Percentiles rank a stretch among this genome's conserved stretches.
phyloP scores from a whole-genome alignment of 2,113 vertebrate genomes.

The Channa argus region DNA sequence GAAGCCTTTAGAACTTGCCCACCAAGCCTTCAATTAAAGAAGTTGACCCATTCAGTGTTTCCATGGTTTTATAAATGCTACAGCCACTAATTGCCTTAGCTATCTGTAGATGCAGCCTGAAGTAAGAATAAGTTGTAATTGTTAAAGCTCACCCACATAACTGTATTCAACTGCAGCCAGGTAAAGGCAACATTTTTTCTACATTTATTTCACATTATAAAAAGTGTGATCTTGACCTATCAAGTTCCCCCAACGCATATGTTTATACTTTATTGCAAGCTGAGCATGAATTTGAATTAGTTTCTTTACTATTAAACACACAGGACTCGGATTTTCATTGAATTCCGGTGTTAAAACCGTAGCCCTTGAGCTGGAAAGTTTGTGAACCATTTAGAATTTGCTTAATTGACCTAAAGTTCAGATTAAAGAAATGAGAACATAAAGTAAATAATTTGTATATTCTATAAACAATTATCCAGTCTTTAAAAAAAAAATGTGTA shows the following conservation, averaged over 20 bases:
- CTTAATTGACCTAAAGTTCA: too few relatives aligned
- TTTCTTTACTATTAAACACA: not conserved
- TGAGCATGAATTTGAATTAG: not conserved
- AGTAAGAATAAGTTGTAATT: constrained; percentile 26
- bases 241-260: not conserved
- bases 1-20: constrained; percentile 22
- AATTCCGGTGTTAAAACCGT: not conserved
- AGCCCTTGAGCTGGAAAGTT: not conserved
- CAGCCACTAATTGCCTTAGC: constrained; percentile 40
- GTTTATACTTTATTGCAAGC: not conserved
- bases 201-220: not conserved
- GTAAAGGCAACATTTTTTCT: not conserved
- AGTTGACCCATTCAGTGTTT: constrained; percentile 23
- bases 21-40: not conserved
- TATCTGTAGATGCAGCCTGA: constrained; percentile 25
- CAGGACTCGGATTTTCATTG: not conserved
- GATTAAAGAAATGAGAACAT: too few relatives aligned
- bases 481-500: too few relatives aligned
- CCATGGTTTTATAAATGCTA: constrained; percentile 31
- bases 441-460: too few relatives aligned
- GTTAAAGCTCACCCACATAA: constrained; percentile 26
- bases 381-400: too few relatives aligned
- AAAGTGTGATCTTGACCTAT: constrained; percentile 15
- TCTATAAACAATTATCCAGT: too few relatives aligned
- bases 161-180: not conserved